Conservation (phyloP, 2,888 invertebrate genomes). For the Hoplodrina blanda region DNA sequence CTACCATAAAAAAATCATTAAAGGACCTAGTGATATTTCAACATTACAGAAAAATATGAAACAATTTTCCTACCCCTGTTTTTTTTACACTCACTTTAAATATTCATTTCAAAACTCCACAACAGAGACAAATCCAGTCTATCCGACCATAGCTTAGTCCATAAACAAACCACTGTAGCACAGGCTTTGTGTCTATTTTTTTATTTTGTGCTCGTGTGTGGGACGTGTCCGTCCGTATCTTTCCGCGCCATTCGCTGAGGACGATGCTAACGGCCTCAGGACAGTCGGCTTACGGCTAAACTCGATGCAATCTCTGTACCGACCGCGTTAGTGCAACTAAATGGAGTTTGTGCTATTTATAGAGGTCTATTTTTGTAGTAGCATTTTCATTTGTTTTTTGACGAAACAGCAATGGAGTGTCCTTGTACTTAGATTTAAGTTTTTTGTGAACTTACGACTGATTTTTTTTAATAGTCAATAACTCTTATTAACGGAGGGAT, state of each 20-base stretch:
- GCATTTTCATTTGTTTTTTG: not conserved
- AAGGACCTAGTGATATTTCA: too few relatives aligned
- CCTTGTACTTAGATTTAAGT: not conserved
- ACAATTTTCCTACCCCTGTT: too few relatives aligned
- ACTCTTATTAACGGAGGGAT: too few relatives aligned
- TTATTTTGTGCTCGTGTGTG: constrained; percentile 24
- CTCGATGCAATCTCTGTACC: constrained; percentile 48
- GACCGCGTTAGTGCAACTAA: constrained; percentile 33
- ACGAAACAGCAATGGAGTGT: not conserved
- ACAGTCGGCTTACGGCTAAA: constrained; percentile 42
- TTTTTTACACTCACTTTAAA: too few relatives aligned
- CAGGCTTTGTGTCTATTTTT: constrained; percentile 25
- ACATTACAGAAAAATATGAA: too few relatives aligned
- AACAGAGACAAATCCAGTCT: constrained; percentile 8
- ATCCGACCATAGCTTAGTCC: constrained; percentile 3
- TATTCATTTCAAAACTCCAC: not conserved
- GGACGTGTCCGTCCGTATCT: constrained; percentile 31
- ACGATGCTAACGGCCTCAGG: constrained; percentile 11
- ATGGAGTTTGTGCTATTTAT: constrained; percentile 32
- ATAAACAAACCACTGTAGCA: constrained; percentile 12
- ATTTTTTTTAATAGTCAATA: too few relatives aligned
- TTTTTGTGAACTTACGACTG: too few relatives aligned
- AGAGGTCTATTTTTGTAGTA: not conserved
- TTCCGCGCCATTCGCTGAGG: constrained; percentile 22
- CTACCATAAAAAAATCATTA: too few relatives aligned